phyloP scores from a whole-genome alignment of 30 jellyfish, hydroid and myxozoan genomes.

The Hydra vulgaris region DNA sequence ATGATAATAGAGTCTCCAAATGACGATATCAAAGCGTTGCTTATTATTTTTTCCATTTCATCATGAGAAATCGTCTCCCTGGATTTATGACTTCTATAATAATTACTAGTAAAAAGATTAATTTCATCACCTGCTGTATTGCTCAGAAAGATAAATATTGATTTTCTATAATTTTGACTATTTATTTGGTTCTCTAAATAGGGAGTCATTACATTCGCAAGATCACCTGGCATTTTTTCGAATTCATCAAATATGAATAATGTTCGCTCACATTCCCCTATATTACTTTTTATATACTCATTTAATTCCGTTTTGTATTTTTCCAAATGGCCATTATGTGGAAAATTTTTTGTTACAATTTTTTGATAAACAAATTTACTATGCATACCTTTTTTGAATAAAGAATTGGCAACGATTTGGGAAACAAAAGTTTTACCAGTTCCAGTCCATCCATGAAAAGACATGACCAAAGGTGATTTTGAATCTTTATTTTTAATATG shows the following conservation, averaged over 20 bases:
- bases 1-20: slow-evolving; percentile 23
- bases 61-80: slow-evolving; percentile 48
- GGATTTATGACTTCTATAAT: slow-evolving; percentile 27
- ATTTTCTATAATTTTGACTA: slow-evolving; percentile 71
- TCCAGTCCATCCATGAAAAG: slow-evolving; percentile 94
- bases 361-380: slow-evolving; percentile 57
- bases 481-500: slow-evolving; percentile 53
- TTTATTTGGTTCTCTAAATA: slow-evolving; percentile 69
- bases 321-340: slow-evolving; percentile 12
- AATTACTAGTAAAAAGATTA: slow-evolving; percentile 32
- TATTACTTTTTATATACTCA: slow-evolving; percentile 12
- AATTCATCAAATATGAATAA: slow-evolving; percentile 82
- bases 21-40: slow-evolving; percentile 20
- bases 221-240: slow-evolving; percentile 89
- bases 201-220: slow-evolving; percentile 58
- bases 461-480: slow-evolving; percentile 66
- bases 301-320: slow-evolving; percentile 25
- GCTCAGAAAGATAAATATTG: slow-evolving; percentile 69
- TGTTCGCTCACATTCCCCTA: slow-evolving; percentile 45
- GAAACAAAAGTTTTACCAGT: slow-evolving; percentile 81
- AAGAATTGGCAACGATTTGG: slow-evolving; percentile 53
- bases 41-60: slow-evolving; percentile 38
- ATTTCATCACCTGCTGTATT: slow-evolving; percentile 68
- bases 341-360: slow-evolving; percentile 45
- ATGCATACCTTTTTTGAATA: slow-evolving; percentile 53